Percentiles rank a stretch among this genome's conserved stretches.
These are phyloP conservation scores for Ametastegia equiseti DNA, from an alignment of 2,888 invertebrate genomes.

Conservation along the genomic window DNA sequence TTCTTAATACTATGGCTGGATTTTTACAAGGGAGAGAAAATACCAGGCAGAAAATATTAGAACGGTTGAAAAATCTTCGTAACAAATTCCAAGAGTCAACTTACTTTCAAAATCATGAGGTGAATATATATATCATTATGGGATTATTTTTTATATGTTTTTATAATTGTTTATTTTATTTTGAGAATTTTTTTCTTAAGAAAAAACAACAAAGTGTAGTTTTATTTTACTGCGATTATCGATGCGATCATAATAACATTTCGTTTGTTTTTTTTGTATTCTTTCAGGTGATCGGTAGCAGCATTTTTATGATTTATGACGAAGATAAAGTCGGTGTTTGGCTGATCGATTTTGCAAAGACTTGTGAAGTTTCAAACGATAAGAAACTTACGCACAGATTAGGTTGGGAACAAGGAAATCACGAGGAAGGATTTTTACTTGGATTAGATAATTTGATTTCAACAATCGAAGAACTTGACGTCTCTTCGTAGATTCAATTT, in stretches of 20 bases:
- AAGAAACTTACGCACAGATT: constrained; percentile 86
- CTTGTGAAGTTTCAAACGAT: constrained; percentile 85
- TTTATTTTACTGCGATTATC: too few relatives aligned
- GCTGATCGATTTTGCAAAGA: constrained; percentile 99
- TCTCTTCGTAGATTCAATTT: constrained; percentile 34
- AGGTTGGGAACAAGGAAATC: constrained; percentile 95
- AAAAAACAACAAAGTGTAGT: too few relatives aligned
- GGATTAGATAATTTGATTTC: constrained; percentile 95
- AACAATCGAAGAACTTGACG: constrained; percentile 78
- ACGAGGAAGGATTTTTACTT: constrained; percentile 95
- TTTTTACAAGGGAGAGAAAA: constrained; percentile 85
- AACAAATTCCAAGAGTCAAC: constrained; percentile 88
- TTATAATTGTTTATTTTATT: neutral
- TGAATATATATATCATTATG: constrained; percentile 63
- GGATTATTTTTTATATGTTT: constrained; percentile 28
- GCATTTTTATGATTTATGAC: constrained; percentile 96
- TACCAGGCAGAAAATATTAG: constrained; percentile 83
- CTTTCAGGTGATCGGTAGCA: constrained; percentile 89
- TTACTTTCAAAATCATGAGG: constrained; percentile 93
- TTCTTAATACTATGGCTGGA: constrained; percentile 84
- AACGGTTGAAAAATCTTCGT: constrained; percentile 87
- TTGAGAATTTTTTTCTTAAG: neutral
- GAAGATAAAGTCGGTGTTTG: constrained; percentile 92
- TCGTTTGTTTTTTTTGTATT: neutral
- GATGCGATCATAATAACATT: neutral